A percentile compares a stretch with the other conserved stretches of the same genome.
Conservation (phyloP, 2,888 invertebrate genomes). For the Apodemia mormo region DNA sequence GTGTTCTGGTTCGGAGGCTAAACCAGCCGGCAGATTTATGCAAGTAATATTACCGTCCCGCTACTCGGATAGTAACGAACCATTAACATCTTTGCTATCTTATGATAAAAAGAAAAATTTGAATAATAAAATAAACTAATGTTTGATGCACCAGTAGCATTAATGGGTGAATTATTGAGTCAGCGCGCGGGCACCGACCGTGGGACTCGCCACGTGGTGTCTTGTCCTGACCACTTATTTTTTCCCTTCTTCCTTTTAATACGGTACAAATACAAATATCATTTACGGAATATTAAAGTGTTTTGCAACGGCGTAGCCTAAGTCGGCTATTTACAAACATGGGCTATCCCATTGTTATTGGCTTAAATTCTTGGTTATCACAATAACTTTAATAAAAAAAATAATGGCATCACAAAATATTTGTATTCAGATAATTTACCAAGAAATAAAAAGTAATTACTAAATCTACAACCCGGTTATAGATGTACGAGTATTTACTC, state of each 20-base stretch:
- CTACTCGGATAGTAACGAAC: no score
- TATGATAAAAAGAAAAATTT: not conserved
- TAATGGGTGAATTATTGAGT: conserved; percentile 21
- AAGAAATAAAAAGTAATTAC: no score
- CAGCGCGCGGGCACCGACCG: not conserved
- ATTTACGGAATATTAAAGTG: not conserved
- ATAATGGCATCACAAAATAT: not conserved
- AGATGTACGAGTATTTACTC: no score
- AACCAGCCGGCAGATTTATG: no score
- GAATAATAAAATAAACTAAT: conserved; percentile 17
- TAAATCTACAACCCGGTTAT: no score
- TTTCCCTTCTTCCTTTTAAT: not conserved
- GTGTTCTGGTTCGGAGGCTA: no score
- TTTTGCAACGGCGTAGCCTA: not conserved
- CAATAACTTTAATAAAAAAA: not conserved
- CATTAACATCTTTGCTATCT: not conserved
- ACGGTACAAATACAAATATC: not conserved
- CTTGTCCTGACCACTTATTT: conserved; percentile 1
- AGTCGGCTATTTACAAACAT: not conserved
- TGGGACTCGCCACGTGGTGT: conserved; percentile 19
- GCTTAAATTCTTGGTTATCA: no score
- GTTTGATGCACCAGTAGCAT: not conserved
- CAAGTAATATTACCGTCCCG: no score
- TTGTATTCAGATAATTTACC: no score
- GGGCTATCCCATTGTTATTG: not conserved